Evolutionary conservation across 2,797 vertebrate genomes (phyloP), one percentile per base, ranked within the genome.

Genomic region (Erithacus rubecula): DNA sequence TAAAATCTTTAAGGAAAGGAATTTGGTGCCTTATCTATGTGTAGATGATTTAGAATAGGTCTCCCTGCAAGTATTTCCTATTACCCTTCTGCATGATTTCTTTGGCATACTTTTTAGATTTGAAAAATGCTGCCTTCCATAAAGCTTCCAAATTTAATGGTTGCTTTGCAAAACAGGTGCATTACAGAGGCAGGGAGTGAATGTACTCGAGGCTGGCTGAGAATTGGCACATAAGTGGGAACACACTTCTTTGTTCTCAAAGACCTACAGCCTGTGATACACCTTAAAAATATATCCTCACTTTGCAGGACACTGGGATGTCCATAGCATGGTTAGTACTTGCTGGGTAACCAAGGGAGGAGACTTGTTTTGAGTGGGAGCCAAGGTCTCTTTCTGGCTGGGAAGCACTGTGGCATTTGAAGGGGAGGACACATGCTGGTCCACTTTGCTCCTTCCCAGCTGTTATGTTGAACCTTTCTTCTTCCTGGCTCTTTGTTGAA

Each of bases 1-100:
- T 97, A 97, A 97, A 97, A 97, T 96, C 88, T 97, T 95, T 95
- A 94, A 96, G 95, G 93, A 90, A 87, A 95, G 88, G 89, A 90
- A 93, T 95, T 91, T 58, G 81, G 52, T 92, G 47, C 81, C 88
- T 96, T 97, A 96, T 97, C 97, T 96, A 53, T 80, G 71, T 81
- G 79, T 94, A 91, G 95, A 94, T 37, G 44, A 69, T 96, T 95
- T 90, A 87, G 91, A 96, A 83, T 92, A 95, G 86, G 53, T 53
- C 29, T 91, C 39, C 43, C 44, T 94, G 60, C 53, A 94, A 79
- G 74, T 92, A 88, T 83, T 94, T 95, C 74, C 58, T 94, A 78
- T 88, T 87, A 78, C 59, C 46, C 72, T 91, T 89, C 84, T 64
- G 49, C 39, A 7, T 41, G 32, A 84, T 90, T 94, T 94, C 67